Percentiles rank a stretch among this genome's conserved stretches.
These are phyloP conservation scores for Lycopodina hypogea DNA, from an alignment of 37 sponge, comb jelly and placozoan genomes.

Conservation along the genomic window DNA sequence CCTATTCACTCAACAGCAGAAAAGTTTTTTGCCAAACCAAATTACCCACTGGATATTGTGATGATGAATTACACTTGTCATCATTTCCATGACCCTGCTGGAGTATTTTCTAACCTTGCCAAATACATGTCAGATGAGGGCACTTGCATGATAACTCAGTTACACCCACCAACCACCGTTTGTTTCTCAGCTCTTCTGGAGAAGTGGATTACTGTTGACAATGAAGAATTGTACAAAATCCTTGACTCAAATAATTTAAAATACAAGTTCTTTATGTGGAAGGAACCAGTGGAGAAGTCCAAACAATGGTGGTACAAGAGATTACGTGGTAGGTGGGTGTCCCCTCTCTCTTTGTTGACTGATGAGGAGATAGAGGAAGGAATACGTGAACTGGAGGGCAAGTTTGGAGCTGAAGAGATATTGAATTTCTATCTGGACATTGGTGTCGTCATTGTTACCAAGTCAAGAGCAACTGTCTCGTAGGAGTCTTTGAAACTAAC, in stretches of 20 bases:
- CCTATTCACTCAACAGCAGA: constrained; percentile 9
- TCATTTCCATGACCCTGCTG: not conserved
- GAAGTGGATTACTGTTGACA: not conserved
- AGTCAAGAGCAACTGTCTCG: no score
- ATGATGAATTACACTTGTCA: not conserved
- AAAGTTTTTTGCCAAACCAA: constrained; percentile 1
- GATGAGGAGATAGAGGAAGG: constrained; percentile 9
- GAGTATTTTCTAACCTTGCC: not conserved
- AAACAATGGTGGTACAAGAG: not conserved
- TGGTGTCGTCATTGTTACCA: not conserved
- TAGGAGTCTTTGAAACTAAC: no score
- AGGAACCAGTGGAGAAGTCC: not conserved
- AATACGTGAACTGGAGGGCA: not conserved
- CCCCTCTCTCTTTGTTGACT: not conserved
- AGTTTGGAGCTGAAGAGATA: not conserved
- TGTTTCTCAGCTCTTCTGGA: not conserved
- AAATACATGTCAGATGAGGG: constrained; percentile 7
- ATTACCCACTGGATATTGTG: not conserved
- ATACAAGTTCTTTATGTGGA: not conserved
- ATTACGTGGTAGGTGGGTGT: not conserved
- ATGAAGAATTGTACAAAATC: not conserved
- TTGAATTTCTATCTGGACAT: not conserved
- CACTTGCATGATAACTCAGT: not conserved
- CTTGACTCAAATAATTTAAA: not conserved
- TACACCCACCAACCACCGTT: not conserved